Evolutionary conservation across 2,888 invertebrate species (phyloP), one percentile per base, ranked within the genome.

Genomic region (Rotaria magnacalcarata): DNA sequence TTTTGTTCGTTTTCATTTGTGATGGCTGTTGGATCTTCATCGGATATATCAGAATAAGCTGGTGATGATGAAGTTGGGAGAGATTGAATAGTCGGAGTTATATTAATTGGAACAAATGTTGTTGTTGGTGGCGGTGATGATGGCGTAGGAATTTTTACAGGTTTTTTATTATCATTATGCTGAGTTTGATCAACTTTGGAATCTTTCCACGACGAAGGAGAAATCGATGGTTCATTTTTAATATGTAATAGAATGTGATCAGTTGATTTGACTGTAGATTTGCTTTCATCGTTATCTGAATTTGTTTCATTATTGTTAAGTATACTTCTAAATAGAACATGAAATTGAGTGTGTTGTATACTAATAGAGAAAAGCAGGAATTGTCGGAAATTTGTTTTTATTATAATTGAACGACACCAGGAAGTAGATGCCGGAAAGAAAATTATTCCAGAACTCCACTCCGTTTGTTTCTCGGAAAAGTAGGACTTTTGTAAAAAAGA

Each of bases 21-120:
- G 14, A 27, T 34, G 19, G 34, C 6, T 67, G 67, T 67, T 67
- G 67, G 3, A 67, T 67, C 67, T 67, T 67, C 67, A 67, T 67
- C 67, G 16, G 67, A 67, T 67, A 67, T 67, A 67, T 67, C 67
- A 27, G 67, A 67, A 34, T 67, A 67, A 19, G 67, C 67, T 34
- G 67, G 67, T 19, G 67, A 67, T 41, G 67, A 67, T 34, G 67
- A 34, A 5, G 67, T 27, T 14, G 67, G 67, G 34, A 27, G 67
- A 27, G 67, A 27, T 34, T 27, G 27, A 67, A 67, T 67, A 27
- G 27, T 34, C 34, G 67, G 16, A 34, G 67, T 67, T 67, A 67
- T 8, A 67, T 34, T 67, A 34, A 67, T 67, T 16, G 67, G 34
- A 34, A 34, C 67, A 34, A 67, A 67, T 27, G 67, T 6, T 67